Percentiles rank a stretch among this genome's conserved stretches.
phyloP scores from a whole-genome alignment of 2,797 vertebrate genomes.

The Typhlichthys subterraneus region DNA sequence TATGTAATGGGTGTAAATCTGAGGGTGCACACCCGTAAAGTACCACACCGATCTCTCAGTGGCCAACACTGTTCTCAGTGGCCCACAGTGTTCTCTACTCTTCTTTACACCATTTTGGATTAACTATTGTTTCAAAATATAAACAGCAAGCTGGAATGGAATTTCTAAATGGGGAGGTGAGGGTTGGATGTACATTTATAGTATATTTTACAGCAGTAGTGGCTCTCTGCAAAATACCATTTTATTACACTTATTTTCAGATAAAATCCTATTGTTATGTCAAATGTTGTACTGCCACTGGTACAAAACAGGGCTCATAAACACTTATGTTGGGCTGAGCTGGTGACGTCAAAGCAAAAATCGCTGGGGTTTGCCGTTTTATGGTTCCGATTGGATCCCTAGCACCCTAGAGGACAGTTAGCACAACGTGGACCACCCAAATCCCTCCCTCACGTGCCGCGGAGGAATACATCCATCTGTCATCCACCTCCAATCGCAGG shows the following conservation, averaged over 20 bases:
- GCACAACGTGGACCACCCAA: slow-evolving; percentile 8
- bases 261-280: slow-evolving; percentile 56
- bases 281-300: slow-evolving; percentile 37
- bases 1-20: too few species aligned
- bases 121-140: too few species aligned
- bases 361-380: slow-evolving; percentile 3
- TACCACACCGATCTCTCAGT: too few species aligned
- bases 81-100: slow-evolving; percentile 42
- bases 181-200: too few species aligned
- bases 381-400: slow-evolving; percentile 13
- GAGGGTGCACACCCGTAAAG: too few species aligned
- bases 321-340: slow-evolving; percentile 26
- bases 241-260: slow-evolving; percentile 37
- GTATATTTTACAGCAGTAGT: too few species aligned
- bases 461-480: not conserved
- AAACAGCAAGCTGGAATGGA: too few species aligned
- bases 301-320: slow-evolving; percentile 42
- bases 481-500: not conserved
- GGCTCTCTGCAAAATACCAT: too few species aligned
- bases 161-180: too few species aligned
- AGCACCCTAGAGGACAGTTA: not conserved
- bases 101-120: too few species aligned
- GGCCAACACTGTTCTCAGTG: not conserved
- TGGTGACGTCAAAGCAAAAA: slow-evolving; percentile 17
- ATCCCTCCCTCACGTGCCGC: not conserved